Conservation (phyloP, 2,797 vertebrate genomes). For the Cacajao melanocephalus region DNA sequence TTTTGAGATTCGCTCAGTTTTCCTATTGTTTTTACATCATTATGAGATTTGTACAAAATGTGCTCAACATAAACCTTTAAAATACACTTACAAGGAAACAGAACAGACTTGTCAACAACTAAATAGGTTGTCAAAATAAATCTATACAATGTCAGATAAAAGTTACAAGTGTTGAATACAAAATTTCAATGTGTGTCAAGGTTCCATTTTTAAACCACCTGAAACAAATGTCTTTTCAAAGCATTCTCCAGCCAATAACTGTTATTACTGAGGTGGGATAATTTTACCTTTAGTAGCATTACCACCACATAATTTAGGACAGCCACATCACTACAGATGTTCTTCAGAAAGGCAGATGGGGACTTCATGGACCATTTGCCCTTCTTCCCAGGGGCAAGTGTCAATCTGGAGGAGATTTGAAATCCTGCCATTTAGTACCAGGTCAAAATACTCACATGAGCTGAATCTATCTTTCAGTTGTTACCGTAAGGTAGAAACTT, state of each 20-base stretch:
- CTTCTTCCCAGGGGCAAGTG: conserved; percentile 68
- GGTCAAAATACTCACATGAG: conserved; percentile 44
- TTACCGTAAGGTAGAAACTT: background rate
- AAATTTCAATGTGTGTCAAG: conserved; percentile 12
- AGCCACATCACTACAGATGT: conserved; percentile 62
- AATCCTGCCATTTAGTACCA: conserved; percentile 62
- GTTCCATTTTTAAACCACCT: conserved; percentile 23
- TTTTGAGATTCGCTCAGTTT: conserved; percentile 30
- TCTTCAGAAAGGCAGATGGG: conserved; percentile 69
- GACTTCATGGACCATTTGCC: conserved; percentile 71
- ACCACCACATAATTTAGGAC: conserved; percentile 47
- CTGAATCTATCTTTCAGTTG: background rate
- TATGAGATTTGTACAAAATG: conserved; percentile 51
- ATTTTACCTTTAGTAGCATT: conserved; percentile 54
- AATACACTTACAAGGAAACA: conserved; percentile 24
- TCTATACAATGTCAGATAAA: conserved; percentile 52
- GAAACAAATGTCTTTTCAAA: conserved; percentile 48
- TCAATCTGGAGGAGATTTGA: conserved; percentile 58
- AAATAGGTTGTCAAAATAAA: conserved; percentile 67
- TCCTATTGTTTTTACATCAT: conserved; percentile 27
- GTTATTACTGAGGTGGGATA: conserved; percentile 15
- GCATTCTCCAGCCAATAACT: background rate
- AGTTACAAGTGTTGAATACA: conserved; percentile 2
- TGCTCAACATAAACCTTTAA: conserved; percentile 47
- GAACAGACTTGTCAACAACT: conserved; percentile 20